Conservation (phyloP, 2,888 invertebrate genomes). For the Ophion ventricosus region DNA sequence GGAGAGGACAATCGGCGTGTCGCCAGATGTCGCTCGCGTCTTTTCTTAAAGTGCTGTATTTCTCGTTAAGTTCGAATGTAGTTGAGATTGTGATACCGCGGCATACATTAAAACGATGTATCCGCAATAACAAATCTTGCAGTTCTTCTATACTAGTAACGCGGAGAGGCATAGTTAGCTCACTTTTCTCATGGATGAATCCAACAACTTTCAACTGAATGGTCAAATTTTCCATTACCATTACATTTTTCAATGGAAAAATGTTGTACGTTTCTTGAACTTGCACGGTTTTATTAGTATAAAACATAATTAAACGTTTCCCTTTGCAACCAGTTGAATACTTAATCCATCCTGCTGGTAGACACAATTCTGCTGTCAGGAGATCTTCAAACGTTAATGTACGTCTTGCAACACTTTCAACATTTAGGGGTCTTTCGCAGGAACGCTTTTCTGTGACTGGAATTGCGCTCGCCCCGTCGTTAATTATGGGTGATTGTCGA, state of each 20-base stretch:
- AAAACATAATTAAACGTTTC: slow-evolving; percentile 7
- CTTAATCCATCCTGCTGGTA: slow-evolving; percentile 29
- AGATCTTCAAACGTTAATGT: neutral
- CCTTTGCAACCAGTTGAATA: neutral
- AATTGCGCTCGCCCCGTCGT: neutral
- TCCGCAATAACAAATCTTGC: neutral
- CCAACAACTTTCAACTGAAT: slow-evolving; percentile 23
- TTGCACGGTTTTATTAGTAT: neutral
- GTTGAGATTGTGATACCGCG: neutral
- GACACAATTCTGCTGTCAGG: neutral
- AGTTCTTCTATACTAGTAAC: slow-evolving; percentile 4
- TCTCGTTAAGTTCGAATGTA: neutral
- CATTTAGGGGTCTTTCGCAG: neutral
- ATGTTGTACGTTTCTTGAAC: neutral
- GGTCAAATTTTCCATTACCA: slow-evolving; percentile 16
- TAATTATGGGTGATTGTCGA: neutral
- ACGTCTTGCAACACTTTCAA: neutral
- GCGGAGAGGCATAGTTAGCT: neutral
- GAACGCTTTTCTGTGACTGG: neutral
- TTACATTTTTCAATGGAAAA: slow-evolving; percentile 21
- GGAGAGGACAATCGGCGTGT: slow-evolving; percentile 44
- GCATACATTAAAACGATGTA: slow-evolving; percentile 14
- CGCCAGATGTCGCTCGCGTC: slow-evolving; percentile 18
- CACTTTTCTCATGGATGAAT: neutral
- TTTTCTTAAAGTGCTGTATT: neutral